Evolutionary conservation across 2,797 vertebrate species (phyloP).

Genomic region (Sebastes baramenuke): DNA sequence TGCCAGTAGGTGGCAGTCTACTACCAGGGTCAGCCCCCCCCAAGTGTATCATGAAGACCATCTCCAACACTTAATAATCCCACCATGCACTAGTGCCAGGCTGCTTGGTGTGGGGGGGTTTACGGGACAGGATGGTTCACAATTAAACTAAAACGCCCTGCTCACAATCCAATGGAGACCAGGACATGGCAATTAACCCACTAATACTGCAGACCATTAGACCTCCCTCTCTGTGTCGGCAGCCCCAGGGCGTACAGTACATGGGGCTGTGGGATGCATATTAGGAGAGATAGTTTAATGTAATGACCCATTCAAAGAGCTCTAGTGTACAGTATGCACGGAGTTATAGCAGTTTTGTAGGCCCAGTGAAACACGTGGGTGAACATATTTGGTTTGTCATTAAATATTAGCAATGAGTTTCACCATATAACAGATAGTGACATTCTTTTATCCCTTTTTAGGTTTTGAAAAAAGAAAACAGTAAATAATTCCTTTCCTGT

Average conservation of each 20-base stretch:
- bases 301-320: constrained; percentile 92
- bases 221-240: constrained; percentile 88
- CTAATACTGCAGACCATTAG: constrained; percentile 96
- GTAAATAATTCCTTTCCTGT: constrained; percentile 36
- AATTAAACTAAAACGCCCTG: constrained; percentile 77
- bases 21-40: constrained; percentile 16
- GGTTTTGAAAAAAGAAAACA: background rate
- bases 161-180: constrained; percentile 74
- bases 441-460: background rate
- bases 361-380: background rate
- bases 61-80: constrained; percentile 47
- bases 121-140: constrained; percentile 68
- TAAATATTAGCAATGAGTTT: background rate
- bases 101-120: constrained; percentile 34
- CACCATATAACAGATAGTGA: background rate
- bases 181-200: constrained; percentile 96
- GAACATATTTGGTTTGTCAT: background rate
- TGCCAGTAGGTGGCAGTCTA: constrained; percentile 77
- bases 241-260: constrained; percentile 87
- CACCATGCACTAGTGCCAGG: constrained; percentile 44
- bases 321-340: constrained; percentile 83
- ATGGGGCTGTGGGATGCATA: constrained; percentile 87
- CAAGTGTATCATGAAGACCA: constrained; percentile 40
- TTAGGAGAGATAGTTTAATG: constrained; percentile 94
- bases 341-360: constrained; percentile 78